These are phyloP conservation scores for Noturus placidus DNA, from an alignment of 2,113 vertebrate genomes.

Conservation along the genomic window DNA sequence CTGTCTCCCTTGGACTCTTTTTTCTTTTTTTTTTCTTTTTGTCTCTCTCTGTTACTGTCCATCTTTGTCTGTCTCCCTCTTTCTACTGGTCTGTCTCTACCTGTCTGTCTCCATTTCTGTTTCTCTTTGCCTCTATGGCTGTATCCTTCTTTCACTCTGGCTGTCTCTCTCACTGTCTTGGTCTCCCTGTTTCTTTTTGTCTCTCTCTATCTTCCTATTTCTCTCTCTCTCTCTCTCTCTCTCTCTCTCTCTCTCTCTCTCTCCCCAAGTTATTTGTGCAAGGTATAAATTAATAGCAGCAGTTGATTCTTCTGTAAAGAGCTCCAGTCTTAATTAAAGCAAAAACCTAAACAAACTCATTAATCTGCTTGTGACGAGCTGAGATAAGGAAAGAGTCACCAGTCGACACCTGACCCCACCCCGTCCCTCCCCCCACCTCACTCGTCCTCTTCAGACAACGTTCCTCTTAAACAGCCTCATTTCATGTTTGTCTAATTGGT, in stretches of 20 bases:
- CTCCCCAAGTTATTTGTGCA: conserved; percentile 31
- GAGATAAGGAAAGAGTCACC: conserved; percentile 5
- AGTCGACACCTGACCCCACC: not conserved
- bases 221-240: not conserved
- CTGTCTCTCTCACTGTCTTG: not conserved
- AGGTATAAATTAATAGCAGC: conserved; percentile 48
- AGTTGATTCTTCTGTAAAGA: conserved; percentile 12
- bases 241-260: not conserved
- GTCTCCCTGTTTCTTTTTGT: not conserved
- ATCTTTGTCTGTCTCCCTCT: not conserved
- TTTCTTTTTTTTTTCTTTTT: not conserved
- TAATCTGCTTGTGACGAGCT: conserved; percentile 27
- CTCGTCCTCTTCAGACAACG: conserved; percentile 11
- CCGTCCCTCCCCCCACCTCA: not conserved
- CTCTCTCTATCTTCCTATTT: not conserved
- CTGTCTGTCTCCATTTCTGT: not conserved
- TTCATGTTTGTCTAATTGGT: conserved; percentile 24
- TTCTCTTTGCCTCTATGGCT: not conserved
- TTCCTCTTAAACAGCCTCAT: conserved; percentile 30
- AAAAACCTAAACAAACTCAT: conserved; percentile 47
- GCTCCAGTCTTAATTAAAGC: conserved; percentile 49
- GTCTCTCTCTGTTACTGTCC: not conserved
- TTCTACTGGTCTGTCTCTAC: not conserved
- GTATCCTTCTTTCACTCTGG: not conserved
- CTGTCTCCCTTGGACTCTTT: not conserved